Base-by-base conservation (phyloP, 2,113 vertebrate genomes). In the Boulengeromyrus knoepffleri region DNA sequence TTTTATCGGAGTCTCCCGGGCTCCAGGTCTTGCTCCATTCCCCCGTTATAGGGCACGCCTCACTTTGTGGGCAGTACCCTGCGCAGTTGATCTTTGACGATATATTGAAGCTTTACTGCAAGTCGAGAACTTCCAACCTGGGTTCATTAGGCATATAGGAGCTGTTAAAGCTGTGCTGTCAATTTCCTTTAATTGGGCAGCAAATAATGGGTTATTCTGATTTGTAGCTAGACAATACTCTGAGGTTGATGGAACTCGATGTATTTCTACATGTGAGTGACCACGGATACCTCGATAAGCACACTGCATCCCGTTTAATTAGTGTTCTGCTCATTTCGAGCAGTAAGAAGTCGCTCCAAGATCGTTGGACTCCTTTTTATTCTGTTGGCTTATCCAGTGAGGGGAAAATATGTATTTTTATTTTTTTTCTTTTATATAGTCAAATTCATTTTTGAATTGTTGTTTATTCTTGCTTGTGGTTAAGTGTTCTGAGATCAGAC, bases 391-490 rank as follows among this genome's bases (percentile, higher is more conserved):
- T 88, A 56, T 53, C 24, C 45, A 31, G 58, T 86, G 12, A 39
- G 74, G 74, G 74, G 27, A 27, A 10, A 12, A 62, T 10, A 27
- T 36, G 74, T n/a, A 49, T 80, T 89, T 77, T 39, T 49, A 80
- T 74, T 52, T 49, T 49, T 62, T 89, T 85, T 12, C n/a, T 27
- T n/a, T 46, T 85, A 74, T 47, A 39, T 47, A 46, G 47, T 84
- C 58, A 87, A 47, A 49, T 87, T 56, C 85, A 74, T 52, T 87
- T 80, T 70, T 52, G 42, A 47, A 70, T 89, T 83, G 39, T 89
- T 58, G 52, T 53, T 49, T 62, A 56, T 85, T 47, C 66, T 85
- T 86, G 88, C 88, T 70, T 89, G 88, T 91, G 90, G 19, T 89
- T 66, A 46, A 86, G 46, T 89, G 56, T 62, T 47, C 62, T 89